phyloP scores from a whole-genome alignment of 2,797 vertebrate genomes.

The Pristis pectinata region DNA sequence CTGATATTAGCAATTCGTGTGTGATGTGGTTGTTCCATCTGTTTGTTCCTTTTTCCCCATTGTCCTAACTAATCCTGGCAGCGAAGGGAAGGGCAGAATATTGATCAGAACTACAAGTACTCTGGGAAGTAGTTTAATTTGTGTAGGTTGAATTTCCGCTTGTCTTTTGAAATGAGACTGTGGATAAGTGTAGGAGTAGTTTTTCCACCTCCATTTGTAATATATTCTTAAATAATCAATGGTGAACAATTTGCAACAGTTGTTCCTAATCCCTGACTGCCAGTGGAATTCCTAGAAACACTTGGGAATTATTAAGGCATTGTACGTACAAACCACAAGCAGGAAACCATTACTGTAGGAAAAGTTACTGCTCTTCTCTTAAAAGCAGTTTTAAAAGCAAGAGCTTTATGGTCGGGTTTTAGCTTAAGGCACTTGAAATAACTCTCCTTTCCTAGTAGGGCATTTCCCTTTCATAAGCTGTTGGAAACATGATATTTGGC shows the following conservation, averaged over 20 bases:
- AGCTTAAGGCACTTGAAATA: background rate
- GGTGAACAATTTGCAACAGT: background rate
- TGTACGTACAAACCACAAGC: background rate
- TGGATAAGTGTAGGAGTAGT: background rate
- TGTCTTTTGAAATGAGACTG: background rate
- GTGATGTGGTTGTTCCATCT: too few species aligned
- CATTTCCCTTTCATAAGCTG: background rate
- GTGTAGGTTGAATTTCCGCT: background rate
- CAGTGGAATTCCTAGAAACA: background rate
- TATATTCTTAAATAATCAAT: too few species aligned
- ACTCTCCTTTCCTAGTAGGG: background rate
- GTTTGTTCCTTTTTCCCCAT: too few species aligned
- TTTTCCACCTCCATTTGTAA: background rate
- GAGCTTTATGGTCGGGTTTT: background rate
- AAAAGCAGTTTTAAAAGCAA: background rate
- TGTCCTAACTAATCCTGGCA: background rate
- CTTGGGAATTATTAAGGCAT: background rate
- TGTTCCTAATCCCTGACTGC: background rate
- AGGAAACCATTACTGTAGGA: background rate
- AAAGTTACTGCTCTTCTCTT: background rate
- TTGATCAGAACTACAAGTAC: background rate
- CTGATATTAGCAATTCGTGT: too few species aligned
- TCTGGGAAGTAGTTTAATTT: background rate
- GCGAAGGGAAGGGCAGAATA: background rate
- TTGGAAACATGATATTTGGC: background rate